A percentile compares a stretch with the other conserved stretches of the same genome.
These are phyloP conservation scores for Drosophila ficusphila DNA, from an alignment of 1,140 invertebrate species.

Conservation along the genomic window DNA sequence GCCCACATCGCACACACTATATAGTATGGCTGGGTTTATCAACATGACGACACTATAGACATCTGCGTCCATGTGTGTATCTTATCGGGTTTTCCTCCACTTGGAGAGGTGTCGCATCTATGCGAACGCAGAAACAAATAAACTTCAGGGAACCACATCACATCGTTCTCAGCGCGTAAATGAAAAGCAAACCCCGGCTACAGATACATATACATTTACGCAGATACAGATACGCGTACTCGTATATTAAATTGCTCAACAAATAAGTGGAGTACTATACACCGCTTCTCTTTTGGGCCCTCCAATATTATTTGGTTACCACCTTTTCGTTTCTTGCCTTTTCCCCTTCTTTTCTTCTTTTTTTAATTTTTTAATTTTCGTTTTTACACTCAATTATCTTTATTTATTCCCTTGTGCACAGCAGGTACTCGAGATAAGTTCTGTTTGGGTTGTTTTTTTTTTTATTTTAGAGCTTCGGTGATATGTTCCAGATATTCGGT, in stretches of 20 bases:
- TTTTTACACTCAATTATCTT: slow-evolving; percentile 62
- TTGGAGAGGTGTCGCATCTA: slow-evolving; percentile 47
- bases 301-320: slow-evolving; percentile 30
- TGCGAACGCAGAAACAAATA: slow-evolving; percentile 34
- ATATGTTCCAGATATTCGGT: slow-evolving; percentile 33
- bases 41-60: slow-evolving; percentile 31
- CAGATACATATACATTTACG: too few relatives aligned
- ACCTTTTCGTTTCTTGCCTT: slow-evolving; percentile 31
- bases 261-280: slow-evolving; percentile 43
- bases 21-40: slow-evolving; percentile 33
- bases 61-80: slow-evolving; percentile 10
- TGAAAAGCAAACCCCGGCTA: slow-evolving; percentile 69
- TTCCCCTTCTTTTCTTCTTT: slow-evolving; percentile 33
- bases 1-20: too few relatives aligned
- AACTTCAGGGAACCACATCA: slow-evolving; percentile 13
- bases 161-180: slow-evolving; percentile 36
- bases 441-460: slow-evolving; percentile 16
- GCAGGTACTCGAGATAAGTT: slow-evolving; percentile 58
- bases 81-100: slow-evolving; percentile 50
- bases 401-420: slow-evolving; percentile 50
- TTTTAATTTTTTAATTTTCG: slow-evolving; percentile 27
- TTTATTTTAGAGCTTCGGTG: slow-evolving; percentile 23
- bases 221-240: slow-evolving; percentile 33
- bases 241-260: slow-evolving; percentile 66
- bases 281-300: neutral